phyloP scores from a whole-genome alignment of 2,797 vertebrate genomes.

The Peromyscus aztecus region DNA sequence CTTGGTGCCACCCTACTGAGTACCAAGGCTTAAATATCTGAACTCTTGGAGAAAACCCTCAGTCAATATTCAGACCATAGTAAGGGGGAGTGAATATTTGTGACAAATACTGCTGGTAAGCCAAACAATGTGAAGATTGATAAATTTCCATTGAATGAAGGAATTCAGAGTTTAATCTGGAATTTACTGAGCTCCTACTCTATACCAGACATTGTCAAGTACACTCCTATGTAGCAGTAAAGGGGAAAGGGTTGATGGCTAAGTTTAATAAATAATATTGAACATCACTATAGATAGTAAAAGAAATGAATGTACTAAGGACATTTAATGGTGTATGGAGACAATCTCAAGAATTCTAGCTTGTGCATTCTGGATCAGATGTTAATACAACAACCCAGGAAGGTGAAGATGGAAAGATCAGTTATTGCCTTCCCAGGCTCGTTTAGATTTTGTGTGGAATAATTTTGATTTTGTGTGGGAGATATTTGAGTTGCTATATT shows the following conservation, averaged over 20 bases:
- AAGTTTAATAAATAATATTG: not conserved
- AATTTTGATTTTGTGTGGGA: not conserved
- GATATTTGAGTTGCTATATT: not conserved
- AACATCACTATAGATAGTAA: not conserved
- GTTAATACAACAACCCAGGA: slow-evolving; percentile 2
- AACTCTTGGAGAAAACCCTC: not conserved
- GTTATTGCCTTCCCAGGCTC: not conserved
- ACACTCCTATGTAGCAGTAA: not conserved
- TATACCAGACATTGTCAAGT: not conserved
- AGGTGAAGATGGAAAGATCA: not conserved
- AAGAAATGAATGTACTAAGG: not conserved
- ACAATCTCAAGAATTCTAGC: not conserved
- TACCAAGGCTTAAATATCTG: not conserved
- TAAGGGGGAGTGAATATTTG: not conserved
- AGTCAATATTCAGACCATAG: not conserved
- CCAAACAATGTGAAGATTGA: not conserved
- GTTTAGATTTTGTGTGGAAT: slow-evolving; percentile 10
- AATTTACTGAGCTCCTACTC: not conserved
- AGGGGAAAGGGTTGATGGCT: not conserved
- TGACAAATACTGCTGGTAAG: not conserved
- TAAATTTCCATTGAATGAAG: not conserved
- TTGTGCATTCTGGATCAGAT: not conserved
- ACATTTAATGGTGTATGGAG: not conserved
- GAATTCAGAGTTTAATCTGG: not conserved
- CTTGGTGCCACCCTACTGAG: not conserved